Evolutionary conservation across 2,113 vertebrate species (phyloP), one percentile per base, ranked within the genome.

Genomic region (Podarcis muralis): DNA sequence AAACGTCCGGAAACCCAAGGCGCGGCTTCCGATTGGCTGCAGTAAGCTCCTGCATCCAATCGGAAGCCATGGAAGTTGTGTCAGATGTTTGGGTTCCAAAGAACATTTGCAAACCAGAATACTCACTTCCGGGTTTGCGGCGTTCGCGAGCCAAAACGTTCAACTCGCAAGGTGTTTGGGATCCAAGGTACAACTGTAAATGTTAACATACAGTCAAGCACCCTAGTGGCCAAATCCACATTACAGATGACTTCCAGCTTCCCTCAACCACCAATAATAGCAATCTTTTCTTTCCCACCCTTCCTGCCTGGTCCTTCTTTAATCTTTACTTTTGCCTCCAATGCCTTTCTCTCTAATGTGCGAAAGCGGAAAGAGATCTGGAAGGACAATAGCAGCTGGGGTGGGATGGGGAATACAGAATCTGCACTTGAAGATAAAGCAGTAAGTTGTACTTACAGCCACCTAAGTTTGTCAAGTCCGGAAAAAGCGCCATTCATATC

Each of bases 401-500:
- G 20, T 18, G 48, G 30, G 18, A 13, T 13, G 59, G 71, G 35
- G 18, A 59, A 69, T 81, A 32, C 15, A 87, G 12, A 6, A 53
- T 27, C 12, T 83, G 7, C 25, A 83, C 48, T 66, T 69, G 81
- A 48, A 68, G 25, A 71, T 37, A 71, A 6, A 88, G 18, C 25
- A 68, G 6, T 23, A 83, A 86, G 86, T 13, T 87, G 84, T 93
- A 98, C 98, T 98, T 93, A 99, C 99, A 99, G 96, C 5, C 94
- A 98, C 72, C 93, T 97, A 83, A 99, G 97, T 87, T 98, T 98
- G 95, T 99, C 98, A 91, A 99, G 92, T 0, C 98, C 98, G 92
- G 98, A 99, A 93, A 99, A 99, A 7, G 99, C 98, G 22, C 98
- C 99, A n/a, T 98, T 99, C 99, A 98, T 99, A 95, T 99, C 99